A percentile compares a stretch with the other conserved stretches of the same genome.
Conservation (phyloP, 2,113 vertebrate genomes). For the Hystrix brachyura region DNA sequence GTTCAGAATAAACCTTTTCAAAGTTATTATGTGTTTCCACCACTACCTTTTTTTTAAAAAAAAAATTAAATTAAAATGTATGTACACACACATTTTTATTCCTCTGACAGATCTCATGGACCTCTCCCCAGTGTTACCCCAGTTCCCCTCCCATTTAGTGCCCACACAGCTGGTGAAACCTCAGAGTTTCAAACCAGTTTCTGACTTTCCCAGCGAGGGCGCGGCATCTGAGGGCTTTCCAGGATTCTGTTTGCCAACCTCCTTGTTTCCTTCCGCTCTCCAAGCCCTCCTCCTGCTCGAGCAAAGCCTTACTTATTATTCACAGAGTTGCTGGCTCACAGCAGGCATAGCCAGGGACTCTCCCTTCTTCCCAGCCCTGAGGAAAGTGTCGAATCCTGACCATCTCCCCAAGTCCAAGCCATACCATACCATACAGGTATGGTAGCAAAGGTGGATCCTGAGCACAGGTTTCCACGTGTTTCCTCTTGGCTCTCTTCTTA, state of each 20-base stretch:
- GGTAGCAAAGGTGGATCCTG: neutral
- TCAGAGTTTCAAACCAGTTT: neutral
- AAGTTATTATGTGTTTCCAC: neutral
- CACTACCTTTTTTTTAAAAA: neutral
- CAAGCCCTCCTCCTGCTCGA: neutral
- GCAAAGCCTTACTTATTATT: neutral
- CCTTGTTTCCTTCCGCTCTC: neutral
- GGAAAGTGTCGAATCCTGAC: neutral
- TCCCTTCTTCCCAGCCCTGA: neutral
- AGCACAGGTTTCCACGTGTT: neutral
- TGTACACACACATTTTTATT: neutral
- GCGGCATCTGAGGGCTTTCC: neutral
- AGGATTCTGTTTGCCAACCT: neutral
- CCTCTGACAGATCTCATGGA: neutral
- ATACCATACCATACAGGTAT: too few species aligned
- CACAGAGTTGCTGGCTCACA: neutral
- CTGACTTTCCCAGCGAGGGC: neutral
- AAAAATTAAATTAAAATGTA: neutral
- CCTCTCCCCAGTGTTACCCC: rapidly evolving
- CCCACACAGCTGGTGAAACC: neutral
- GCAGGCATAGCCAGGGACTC: neutral
- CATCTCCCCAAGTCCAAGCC: neutral
- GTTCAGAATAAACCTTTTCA: neutral
- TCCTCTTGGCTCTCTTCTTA: neutral
- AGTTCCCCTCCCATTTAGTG: neutral